phyloP scores from a whole-genome alignment of 2,797 vertebrate species.

The Cottoperca gobio region DNA sequence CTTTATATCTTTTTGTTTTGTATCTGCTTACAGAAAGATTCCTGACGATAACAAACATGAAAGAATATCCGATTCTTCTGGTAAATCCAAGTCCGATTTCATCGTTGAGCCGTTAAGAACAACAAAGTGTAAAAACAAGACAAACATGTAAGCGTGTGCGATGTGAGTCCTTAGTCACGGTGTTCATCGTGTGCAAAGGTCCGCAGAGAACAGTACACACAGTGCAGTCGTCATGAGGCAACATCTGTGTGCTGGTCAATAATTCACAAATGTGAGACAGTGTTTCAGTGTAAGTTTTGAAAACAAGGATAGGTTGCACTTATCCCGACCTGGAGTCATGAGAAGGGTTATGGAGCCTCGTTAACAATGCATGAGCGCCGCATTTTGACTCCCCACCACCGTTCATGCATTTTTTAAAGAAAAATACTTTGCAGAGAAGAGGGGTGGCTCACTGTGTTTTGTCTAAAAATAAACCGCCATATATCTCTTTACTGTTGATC shows the following conservation, averaged over 20 bases:
- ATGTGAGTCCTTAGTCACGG: slow-evolving; percentile 6
- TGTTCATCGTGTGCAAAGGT: neutral
- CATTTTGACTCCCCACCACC: slow-evolving; percentile 64
- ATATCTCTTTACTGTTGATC: slow-evolving; percentile 65
- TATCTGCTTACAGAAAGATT: neutral
- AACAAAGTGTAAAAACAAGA: neutral
- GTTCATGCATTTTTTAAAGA: slow-evolving; percentile 82
- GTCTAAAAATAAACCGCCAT: slow-evolving; percentile 81
- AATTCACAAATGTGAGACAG: slow-evolving; percentile 72
- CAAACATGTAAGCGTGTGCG: neutral
- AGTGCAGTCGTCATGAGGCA: slow-evolving; percentile 40
- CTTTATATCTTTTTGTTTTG: neutral
- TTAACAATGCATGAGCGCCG: slow-evolving; percentile 78
- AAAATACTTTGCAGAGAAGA: slow-evolving; percentile 76
- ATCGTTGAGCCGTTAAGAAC: neutral
- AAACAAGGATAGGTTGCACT: slow-evolving; percentile 81
- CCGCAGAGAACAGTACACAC: neutral
- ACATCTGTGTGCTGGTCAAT: slow-evolving; percentile 75
- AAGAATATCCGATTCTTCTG: neutral
- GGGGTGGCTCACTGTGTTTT: slow-evolving; percentile 57
- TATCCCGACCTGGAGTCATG: slow-evolving; percentile 77
- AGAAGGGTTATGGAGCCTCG: slow-evolving; percentile 76
- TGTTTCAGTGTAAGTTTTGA: slow-evolving; percentile 68
- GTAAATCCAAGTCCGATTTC: neutral
- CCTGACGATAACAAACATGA: neutral